Percentiles rank a stretch among this genome's conserved stretches.
Evolutionary conservation across 2,113 vertebrate species (phyloP).

Genomic region (Hyla sarda): DNA sequence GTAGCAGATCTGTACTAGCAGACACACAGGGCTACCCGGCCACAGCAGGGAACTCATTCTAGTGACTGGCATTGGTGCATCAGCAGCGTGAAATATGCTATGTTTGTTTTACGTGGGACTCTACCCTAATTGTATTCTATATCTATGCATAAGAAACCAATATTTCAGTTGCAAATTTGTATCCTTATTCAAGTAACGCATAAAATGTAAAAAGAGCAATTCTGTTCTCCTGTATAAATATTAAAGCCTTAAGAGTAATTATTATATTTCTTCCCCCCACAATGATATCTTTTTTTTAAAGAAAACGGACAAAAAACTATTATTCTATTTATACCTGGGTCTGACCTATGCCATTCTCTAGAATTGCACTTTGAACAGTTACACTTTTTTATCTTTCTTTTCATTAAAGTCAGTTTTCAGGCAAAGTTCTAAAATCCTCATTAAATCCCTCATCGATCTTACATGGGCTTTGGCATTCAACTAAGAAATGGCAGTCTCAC

Average conservation of each 20-base stretch:
- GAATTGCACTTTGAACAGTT: constrained; percentile 21
- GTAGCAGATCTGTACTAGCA: too few species aligned
- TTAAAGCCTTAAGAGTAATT: background rate
- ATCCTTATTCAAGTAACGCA: too few species aligned
- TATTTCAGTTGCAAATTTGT: too few species aligned
- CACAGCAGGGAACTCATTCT: too few species aligned
- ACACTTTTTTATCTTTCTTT: background rate
- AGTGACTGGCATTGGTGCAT: too few species aligned
- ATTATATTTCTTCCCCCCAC: background rate
- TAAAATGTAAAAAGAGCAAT: background rate
- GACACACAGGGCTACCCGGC: too few species aligned
- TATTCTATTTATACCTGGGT: background rate
- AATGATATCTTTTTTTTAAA: background rate
- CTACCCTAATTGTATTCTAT: too few species aligned
- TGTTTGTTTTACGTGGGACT: too few species aligned
- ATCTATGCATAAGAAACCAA: too few species aligned
- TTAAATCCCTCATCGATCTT: constrained; percentile 26
- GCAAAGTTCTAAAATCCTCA: constrained; percentile 26
- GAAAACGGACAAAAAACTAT: background rate
- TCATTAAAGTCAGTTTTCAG: constrained; percentile 23
- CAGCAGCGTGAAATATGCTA: too few species aligned
- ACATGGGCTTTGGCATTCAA: constrained; percentile 13
- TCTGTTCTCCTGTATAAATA: background rate
- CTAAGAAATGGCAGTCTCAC: constrained; percentile 11
- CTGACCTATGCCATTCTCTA: constrained; percentile 4